Base-by-base conservation (phyloP, 2,113 vertebrate species). In the Morone chrysops region DNA sequence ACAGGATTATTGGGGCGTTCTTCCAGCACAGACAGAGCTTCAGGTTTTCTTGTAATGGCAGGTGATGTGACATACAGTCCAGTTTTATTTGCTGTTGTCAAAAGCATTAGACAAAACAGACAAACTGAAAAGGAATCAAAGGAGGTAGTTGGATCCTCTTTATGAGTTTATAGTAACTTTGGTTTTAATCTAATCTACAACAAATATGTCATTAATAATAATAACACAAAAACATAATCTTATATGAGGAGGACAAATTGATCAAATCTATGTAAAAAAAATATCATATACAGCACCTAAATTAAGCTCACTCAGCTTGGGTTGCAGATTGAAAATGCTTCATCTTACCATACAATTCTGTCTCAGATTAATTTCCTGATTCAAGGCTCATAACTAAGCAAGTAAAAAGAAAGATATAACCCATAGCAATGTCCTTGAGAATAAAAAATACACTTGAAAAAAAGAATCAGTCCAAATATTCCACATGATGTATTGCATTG, bases 401-500 rank as follows among this genome's bases (percentile, higher is more conserved):
- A 31, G 14, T 14, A 25, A 61, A 60, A 16, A 45, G 4, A 4
- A 56, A 74, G 18, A 57, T n/a, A 36, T 8, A 22, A 18, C 40
- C 14, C 8, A 48, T 53, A 57, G 18, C 13, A 20, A 5, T 54
- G 50, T 50, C 36, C 43, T n/a, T 53, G 20, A n/a, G 12, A 5
- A 48, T 22, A 60, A 16, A 48, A 59, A 36, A 50, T 36, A n/a
- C 5, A 40, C 4, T 9, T 8, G 13, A 43, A 65, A 4, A 69
- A 6, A 68, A 69, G 2, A 80, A 73, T 73, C 16, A 47, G 71
- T 75, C 22, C 40, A 60, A 67, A 56, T 66, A 69, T 51, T 54
- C 36, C 38, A 41, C 22, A 66, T 70, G 54, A 84, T 48, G 50
- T 41, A 13, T n/a, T 59, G 50, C 12, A 6, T 25, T 57, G 11